These are phyloP conservation scores for Noctua janthina DNA, from an alignment of 2,888 invertebrate genomes.

Conservation along the genomic window DNA sequence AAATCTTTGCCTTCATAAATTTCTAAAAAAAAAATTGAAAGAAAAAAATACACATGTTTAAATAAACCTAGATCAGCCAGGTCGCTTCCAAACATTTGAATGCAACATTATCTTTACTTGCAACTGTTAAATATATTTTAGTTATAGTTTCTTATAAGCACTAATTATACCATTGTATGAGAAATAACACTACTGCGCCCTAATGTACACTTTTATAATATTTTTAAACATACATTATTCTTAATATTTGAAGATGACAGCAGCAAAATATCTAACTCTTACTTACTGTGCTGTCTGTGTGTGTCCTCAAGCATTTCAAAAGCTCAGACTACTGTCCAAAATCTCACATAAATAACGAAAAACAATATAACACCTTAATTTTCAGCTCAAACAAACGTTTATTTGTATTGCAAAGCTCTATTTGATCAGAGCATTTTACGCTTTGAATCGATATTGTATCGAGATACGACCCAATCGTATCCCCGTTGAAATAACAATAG, in stretches of 20 bases:
- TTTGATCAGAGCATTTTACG: slow-evolving; percentile 27
- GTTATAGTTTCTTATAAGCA: too few species aligned
- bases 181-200: too few species aligned
- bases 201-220: too few species aligned
- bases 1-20: not conserved
- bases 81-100: too few species aligned
- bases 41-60: too few species aligned
- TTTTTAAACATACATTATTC: too few species aligned
- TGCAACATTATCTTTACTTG: too few species aligned
- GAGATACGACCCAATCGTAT: slow-evolving; percentile 59
- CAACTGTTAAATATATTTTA: too few species aligned
- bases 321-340: not conserved
- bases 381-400: not conserved
- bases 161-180: too few species aligned
- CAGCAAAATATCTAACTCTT: not conserved
- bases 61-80: too few species aligned
- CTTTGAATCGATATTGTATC: slow-evolving; percentile 45
- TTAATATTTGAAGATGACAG: too few species aligned
- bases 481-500: slow-evolving; percentile 67
- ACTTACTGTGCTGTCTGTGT: not conserved
- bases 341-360: not conserved
- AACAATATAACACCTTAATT: not conserved
- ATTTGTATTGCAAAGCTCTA: slow-evolving; percentile 9
- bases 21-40: not conserved
- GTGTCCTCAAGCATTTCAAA: not conserved